phyloP scores from a whole-genome alignment of 2,797 vertebrate genomes.

The Acanthis flammea region DNA sequence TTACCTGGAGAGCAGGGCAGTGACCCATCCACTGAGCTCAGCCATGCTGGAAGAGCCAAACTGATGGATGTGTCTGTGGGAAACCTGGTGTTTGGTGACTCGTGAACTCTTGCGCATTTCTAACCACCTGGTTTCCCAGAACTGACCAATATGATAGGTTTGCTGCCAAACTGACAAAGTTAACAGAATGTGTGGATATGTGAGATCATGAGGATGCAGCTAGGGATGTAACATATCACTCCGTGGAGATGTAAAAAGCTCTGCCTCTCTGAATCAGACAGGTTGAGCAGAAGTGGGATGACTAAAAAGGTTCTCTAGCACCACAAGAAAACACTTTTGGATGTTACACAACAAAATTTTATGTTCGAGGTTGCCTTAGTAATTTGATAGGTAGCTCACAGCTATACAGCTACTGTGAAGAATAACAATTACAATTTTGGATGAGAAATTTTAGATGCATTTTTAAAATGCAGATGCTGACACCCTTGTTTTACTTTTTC shows the following conservation, averaged over 20 bases:
- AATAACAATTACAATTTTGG: background rate
- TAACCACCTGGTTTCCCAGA: conserved; percentile 10
- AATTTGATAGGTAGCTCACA: background rate
- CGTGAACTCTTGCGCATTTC: background rate
- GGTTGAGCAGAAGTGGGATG: background rate
- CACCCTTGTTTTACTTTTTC: background rate
- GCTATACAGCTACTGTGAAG: background rate
- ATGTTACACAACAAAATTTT: background rate
- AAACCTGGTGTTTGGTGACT: background rate
- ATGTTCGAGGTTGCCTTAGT: background rate
- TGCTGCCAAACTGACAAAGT: background rate
- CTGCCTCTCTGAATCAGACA: background rate
- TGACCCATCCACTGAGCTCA: background rate
- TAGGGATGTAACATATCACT: background rate
- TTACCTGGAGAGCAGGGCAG: background rate
- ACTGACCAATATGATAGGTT: background rate
- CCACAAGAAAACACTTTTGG: background rate
- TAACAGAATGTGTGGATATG: background rate
- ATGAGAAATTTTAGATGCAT: background rate
- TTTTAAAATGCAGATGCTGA: background rate
- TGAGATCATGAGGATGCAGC: background rate
- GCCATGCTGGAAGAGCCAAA: background rate
- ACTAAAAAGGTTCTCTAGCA: background rate
- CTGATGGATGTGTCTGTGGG: background rate
- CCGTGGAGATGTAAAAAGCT: background rate